Evolutionary conservation across 2,797 vertebrate genomes (phyloP), one percentile per base, ranked within the genome.

Genomic region (Sebastes hubbsi): DNA sequence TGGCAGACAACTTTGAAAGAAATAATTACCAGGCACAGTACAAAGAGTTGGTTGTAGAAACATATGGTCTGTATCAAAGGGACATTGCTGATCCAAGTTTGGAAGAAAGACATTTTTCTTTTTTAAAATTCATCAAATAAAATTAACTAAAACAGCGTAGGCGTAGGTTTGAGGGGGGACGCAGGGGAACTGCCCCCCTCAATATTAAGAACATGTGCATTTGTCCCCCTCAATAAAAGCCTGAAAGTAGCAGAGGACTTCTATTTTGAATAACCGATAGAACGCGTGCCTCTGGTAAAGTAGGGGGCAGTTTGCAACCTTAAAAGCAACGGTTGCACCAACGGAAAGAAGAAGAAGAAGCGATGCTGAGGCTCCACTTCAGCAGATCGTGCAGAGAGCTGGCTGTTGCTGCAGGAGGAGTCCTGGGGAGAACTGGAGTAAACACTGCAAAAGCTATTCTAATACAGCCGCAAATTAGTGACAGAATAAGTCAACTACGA

Each of bases 51-150:
- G 65, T 81, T 79, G 82, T 80, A 56, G 79, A 84, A 80, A 84
- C 91, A 91, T 88, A 90, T 90, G 92, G 42, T 88, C 32, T 2
- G 64, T 78, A 87, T 89, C 87, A 88, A 84, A 89, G 78, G 58
- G 62, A 82, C 62, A 71, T 32, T 68, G 76, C 34, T 73, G 42
- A 87, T 85, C 63, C 67, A 83, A 78, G 75, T 72, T 72, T 49
- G 59, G 27, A 38, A 22, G 18, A 65, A 66, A 70, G 54, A 38
- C 36, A 38, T 38, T 38, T 38, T 38, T 1, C 1, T 38, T 38
- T 38, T 38, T 38, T 13, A 0, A 54, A 25, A 64, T 22, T 34
- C 6, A 72, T 72, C 54, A 63, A 65, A 67, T 55, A 56, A 12
- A 67, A 63, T 46, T 11, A 85, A 77, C 86, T 72, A 52, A 66